A percentile compares a stretch with the other conserved stretches of the same genome.
Conservation (phyloP, 2,888 invertebrate species). For the Mythimna impura region DNA sequence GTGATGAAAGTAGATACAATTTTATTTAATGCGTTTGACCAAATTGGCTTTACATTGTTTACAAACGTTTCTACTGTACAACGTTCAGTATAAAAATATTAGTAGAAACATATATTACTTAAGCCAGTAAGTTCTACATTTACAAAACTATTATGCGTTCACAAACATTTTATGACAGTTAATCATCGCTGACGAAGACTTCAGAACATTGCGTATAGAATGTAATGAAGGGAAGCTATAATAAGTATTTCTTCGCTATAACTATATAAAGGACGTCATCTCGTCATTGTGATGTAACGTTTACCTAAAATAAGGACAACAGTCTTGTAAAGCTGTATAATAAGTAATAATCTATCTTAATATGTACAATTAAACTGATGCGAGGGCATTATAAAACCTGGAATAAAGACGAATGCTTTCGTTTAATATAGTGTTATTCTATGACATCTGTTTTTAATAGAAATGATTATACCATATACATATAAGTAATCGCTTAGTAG, state of each 20-base stretch:
- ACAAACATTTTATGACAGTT: constrained; percentile 41
- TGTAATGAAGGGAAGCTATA: constrained; percentile 43
- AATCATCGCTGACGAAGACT: constrained; percentile 32
- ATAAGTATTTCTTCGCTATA: constrained; percentile 23
- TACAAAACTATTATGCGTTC: constrained; percentile 63
- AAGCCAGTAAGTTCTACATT: constrained; percentile 49
- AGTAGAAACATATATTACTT: constrained; percentile 52
- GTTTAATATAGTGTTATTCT: constrained; percentile 26
- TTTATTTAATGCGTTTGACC: constrained; percentile 69
- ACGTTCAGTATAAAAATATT: constrained; percentile 66
- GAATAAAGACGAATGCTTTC: constrained; percentile 60
- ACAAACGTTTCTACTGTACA: constrained; percentile 62
- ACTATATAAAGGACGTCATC: constrained; percentile 36
- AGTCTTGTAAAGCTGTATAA: constrained; percentile 79
- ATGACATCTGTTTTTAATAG: constrained; percentile 47
- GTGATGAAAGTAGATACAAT: constrained; percentile 74
- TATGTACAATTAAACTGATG: constrained; percentile 64
- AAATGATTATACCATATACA: constrained; percentile 56
- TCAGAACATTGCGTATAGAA: constrained; percentile 43
- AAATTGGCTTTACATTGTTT: constrained; percentile 58
- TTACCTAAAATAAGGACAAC: constrained; percentile 76
- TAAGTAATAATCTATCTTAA: constrained; percentile 54
- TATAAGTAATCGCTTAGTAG: constrained; percentile 73
- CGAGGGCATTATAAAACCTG: constrained; percentile 58
- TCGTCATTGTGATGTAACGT: constrained; percentile 72